Percentiles rank a stretch among this genome's conserved stretches.
Conservation (phyloP, 1,140 invertebrate species). For the Carposina sasakii region DNA sequence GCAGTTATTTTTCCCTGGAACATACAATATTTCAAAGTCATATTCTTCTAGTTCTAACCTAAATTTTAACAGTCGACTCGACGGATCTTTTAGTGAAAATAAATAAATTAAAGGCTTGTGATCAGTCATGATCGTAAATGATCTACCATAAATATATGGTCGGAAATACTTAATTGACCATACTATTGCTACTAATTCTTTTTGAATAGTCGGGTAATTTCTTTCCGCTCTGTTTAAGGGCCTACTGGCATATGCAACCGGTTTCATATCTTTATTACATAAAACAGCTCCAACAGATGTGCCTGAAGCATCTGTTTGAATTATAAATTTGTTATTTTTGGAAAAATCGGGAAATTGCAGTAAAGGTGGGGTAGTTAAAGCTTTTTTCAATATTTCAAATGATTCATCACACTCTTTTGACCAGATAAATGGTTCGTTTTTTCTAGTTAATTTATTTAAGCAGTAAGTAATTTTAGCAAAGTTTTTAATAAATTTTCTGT, state of each 20-base stretch:
- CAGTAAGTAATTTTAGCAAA: neutral
- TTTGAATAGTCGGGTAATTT: conserved; percentile 53
- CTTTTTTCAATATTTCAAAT: conserved; percentile 38
- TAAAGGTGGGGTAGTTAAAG: conserved; percentile 23
- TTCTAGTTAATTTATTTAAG: neutral
- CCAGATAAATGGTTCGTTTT: neutral
- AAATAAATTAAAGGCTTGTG: conserved; percentile 4
- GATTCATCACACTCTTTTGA: conserved; percentile 26
- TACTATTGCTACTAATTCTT: conserved; percentile 71
- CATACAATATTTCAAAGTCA: neutral
- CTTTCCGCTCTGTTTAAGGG: conserved; percentile 49
- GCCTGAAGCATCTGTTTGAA: conserved; percentile 42
- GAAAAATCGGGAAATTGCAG: conserved; percentile 27
- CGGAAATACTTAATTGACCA: conserved; percentile 42
- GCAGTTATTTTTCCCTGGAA: neutral
- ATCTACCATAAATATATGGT: neutral
- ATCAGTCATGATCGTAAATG: neutral
- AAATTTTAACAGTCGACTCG: neutral
- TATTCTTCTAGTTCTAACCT: neutral
- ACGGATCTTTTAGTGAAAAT: neutral
- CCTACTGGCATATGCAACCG: conserved; percentile 49
- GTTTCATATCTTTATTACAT: conserved; percentile 39
- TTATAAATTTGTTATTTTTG: conserved; percentile 18
- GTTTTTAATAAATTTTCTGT: neutral
- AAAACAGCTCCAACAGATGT: conserved; percentile 41